These are phyloP conservation scores for Enteromius trimaculatus DNA, from an alignment of 2,797 vertebrate species.

Conservation along the genomic window DNA sequence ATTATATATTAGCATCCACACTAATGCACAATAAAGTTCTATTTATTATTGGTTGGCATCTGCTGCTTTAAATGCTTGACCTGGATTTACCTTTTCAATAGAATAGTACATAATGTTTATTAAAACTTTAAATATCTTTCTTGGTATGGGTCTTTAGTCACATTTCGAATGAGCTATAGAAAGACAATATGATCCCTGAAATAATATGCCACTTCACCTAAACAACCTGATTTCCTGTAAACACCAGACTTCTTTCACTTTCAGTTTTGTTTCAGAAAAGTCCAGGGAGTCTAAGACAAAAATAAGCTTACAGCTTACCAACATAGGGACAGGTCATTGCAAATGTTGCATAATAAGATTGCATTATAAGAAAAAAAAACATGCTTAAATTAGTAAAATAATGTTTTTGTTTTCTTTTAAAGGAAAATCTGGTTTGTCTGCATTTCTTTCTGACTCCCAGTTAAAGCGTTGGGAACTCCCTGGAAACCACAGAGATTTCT, in stretches of 20 bases:
- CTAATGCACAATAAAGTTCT: not conserved
- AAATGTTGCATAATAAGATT: not conserved
- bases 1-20: not conserved
- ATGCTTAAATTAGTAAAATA: not conserved
- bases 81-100: not conserved
- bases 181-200: not conserved
- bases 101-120: not conserved
- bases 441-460: not conserved
- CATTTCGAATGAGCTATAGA: not conserved
- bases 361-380: not conserved
- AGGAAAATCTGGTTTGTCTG: not conserved
- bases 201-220: not conserved
- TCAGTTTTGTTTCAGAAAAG: not conserved
- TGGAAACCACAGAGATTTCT: not conserved
- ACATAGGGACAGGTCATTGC: not conserved
- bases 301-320: not conserved
- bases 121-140: not conserved
- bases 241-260: slow-evolving; percentile 19
- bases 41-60: not conserved
- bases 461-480: not conserved
- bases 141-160: not conserved
- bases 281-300: not conserved
- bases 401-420: not conserved
- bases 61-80: not conserved
- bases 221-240: slow-evolving; percentile 1